These are phyloP conservation scores for Lysandra bellargus DNA, from an alignment of 2,888 invertebrate species.

Conservation along the genomic window DNA sequence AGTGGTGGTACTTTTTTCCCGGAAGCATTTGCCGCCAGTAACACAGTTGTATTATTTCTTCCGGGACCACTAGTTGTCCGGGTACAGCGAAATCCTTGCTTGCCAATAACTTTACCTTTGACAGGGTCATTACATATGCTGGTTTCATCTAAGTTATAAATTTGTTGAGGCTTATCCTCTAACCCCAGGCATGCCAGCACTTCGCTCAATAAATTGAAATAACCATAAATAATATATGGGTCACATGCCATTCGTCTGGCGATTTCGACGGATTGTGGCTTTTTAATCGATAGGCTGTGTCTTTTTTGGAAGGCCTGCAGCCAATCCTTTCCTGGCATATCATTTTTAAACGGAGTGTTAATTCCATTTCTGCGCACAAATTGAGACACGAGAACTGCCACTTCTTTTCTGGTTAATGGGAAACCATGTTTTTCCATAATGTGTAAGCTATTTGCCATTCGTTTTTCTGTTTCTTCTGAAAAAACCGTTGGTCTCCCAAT, in stretches of 20 bases:
- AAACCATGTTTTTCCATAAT: conserved; percentile 18
- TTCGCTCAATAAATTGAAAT: conserved; percentile 21
- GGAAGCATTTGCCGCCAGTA: background rate
- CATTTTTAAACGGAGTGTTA: conserved; percentile 6
- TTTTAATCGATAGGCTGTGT: conserved; percentile 51
- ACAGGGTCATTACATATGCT: background rate
- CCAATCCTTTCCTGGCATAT: conserved; percentile 47
- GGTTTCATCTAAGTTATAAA: conserved; percentile 28
- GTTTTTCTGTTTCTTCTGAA: conserved; percentile 2
- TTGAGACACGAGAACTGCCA: conserved; percentile 5
- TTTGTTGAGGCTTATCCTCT: conserved; percentile 9
- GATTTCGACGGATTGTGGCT: conserved; percentile 51
- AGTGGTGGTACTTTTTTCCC: conserved; percentile 32
- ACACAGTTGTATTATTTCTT: background rate
- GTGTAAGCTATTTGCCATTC: conserved; percentile 6
- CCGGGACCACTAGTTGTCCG: background rate
- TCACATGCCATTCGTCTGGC: conserved; percentile 32
- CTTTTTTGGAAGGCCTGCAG: conserved; percentile 46
- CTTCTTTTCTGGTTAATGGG: conserved; percentile 16
- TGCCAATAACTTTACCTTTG: conserved; percentile 16
- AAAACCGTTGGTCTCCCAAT: conserved; percentile 8
- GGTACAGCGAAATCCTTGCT: background rate
- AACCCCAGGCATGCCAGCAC: background rate
- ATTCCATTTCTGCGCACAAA: conserved; percentile 10
- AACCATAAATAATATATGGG: conserved; percentile 29